phyloP scores from a whole-genome alignment of 2,797 vertebrate species.

The Eupleurogrammus muticus region DNA sequence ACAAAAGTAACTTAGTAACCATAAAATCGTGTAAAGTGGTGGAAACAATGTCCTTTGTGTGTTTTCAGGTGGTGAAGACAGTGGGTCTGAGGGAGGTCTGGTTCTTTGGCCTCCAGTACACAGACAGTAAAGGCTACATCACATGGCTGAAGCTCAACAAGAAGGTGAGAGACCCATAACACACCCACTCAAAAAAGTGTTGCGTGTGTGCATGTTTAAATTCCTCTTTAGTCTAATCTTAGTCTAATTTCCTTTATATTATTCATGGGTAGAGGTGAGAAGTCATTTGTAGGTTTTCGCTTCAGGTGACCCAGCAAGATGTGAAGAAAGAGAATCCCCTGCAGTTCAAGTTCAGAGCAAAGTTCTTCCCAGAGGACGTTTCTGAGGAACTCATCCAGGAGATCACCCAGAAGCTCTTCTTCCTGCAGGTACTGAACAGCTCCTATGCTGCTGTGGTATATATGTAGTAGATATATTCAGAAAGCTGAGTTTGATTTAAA shows the following conservation, averaged over 20 bases:
- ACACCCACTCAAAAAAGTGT: background rate
- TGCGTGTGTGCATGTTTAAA: no score
- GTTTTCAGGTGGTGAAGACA: slow-evolving; percentile 94
- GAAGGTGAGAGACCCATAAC: slow-evolving; percentile 85
- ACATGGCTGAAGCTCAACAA: slow-evolving; percentile 99
- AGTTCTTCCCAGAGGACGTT: slow-evolving; percentile 96
- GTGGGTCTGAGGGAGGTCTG: slow-evolving; percentile 97
- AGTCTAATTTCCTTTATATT: no score
- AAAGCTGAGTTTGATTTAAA: background rate
- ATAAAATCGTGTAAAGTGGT: background rate
- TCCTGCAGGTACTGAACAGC: slow-evolving; percentile 86
- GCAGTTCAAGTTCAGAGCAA: slow-evolving; percentile 94
- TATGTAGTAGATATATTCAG: background rate
- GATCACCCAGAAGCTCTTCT: slow-evolving; percentile 97
- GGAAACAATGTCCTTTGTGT: background rate
- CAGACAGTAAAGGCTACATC: slow-evolving; percentile 96
- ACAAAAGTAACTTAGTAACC: no score
- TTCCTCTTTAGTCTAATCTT: no score
- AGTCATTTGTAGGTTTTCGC: background rate
- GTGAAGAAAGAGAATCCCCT: slow-evolving; percentile 94
- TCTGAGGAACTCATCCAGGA: slow-evolving; percentile 96
- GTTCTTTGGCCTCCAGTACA: slow-evolving; percentile 98
- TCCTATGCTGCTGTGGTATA: rapidly evolving
- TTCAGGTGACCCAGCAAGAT: slow-evolving; percentile 93
- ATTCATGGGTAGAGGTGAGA: background rate